Percentiles rank a stretch among this genome's conserved stretches.
Conservation (phyloP, 2,113 vertebrate species). For the Phyllostomus hastatus region DNA sequence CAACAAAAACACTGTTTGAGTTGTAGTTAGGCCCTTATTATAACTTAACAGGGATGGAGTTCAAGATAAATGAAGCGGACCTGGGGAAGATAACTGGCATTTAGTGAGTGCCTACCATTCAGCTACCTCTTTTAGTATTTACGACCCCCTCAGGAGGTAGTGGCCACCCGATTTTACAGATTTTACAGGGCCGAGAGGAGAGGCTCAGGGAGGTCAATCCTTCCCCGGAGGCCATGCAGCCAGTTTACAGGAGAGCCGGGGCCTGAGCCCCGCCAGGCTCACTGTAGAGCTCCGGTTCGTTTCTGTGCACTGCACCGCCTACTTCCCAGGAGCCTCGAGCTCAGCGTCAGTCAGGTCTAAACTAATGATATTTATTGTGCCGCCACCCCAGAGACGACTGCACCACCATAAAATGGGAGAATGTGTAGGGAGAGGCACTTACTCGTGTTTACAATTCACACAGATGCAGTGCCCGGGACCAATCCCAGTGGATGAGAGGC, state of each 20-base stretch:
- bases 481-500: neutral
- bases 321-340: neutral
- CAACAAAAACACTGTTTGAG: neutral
- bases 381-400: neutral
- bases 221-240: neutral
- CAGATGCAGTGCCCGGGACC: neutral
- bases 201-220: neutral
- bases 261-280: neutral
- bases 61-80: neutral
- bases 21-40: neutral
- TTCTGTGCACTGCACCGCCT: neutral
- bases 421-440: neutral
- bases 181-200: neutral
- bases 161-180: neutral
- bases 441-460: neutral
- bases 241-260: neutral
- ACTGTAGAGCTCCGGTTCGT: neutral
- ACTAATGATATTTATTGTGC: neutral
- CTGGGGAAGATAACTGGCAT: neutral
- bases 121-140: neutral
- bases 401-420: neutral
- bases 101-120: neutral
- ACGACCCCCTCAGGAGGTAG: neutral
- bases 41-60: neutral
- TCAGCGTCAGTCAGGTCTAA: slow-evolving; percentile 4